phyloP scores from a whole-genome alignment of 2,113 vertebrate genomes.

The mouse (Mus musculus) region DNA sequence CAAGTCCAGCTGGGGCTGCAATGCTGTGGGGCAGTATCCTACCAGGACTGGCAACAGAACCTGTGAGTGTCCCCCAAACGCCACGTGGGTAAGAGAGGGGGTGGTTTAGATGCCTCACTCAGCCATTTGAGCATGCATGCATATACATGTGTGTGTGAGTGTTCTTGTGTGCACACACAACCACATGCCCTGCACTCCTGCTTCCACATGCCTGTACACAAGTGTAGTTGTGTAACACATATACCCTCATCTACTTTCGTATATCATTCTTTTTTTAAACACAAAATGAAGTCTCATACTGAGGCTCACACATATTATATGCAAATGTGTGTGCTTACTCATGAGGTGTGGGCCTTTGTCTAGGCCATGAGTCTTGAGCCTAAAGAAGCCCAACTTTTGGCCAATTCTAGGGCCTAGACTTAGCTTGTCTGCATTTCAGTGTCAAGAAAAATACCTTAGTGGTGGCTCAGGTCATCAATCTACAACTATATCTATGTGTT shows the following conservation, averaged over 20 bases:
- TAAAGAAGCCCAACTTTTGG: background rate
- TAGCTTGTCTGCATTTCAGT: background rate
- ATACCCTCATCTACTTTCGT: background rate
- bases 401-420: background rate
- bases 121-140: too few species aligned
- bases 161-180: background rate
- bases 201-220: background rate
- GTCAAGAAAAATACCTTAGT: background rate
- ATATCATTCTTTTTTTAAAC: too few species aligned
- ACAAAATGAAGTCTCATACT: background rate
- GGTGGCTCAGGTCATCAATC: background rate
- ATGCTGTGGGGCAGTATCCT: constrained; percentile 93
- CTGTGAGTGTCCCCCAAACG: constrained; percentile 88
- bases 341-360: background rate
- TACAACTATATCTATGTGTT: background rate
- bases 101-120: background rate
- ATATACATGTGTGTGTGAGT: too few species aligned
- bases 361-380: background rate
- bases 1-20: constrained; percentile 92
- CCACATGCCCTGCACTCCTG: background rate
- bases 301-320: background rate
- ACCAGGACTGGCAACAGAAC: constrained; percentile 94
- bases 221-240: too few species aligned
- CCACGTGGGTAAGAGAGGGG: background rate
- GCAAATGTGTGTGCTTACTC: too few species aligned